phyloP scores from a whole-genome alignment of 2,113 vertebrate genomes.

The Gulo gulo region DNA sequence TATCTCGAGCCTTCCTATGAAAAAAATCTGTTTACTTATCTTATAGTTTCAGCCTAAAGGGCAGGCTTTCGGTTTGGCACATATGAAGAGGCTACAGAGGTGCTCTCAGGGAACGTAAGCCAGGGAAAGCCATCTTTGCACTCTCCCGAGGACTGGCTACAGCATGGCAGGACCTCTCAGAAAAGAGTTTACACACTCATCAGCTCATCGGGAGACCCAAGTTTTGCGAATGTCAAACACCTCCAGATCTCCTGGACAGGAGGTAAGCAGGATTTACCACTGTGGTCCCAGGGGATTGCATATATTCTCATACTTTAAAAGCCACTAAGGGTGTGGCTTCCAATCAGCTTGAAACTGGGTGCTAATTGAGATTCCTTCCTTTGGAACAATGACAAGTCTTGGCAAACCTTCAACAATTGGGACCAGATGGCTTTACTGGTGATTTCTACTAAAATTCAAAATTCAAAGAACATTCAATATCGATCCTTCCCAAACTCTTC shows the following conservation, averaged over 20 bases:
- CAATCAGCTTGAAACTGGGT: background rate
- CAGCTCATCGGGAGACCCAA: fast-evolving
- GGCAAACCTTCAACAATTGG: background rate
- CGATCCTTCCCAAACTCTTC: background rate
- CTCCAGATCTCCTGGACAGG: background rate
- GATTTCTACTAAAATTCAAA: background rate
- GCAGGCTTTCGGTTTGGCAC: background rate
- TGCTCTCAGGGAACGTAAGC: background rate
- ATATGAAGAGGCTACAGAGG: background rate
- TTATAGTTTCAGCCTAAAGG: background rate
- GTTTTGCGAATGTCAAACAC: background rate
- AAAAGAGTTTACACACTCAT: background rate
- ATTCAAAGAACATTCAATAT: background rate
- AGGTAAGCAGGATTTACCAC: background rate
- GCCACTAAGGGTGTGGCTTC: background rate
- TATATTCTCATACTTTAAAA: background rate
- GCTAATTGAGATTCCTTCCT: background rate
- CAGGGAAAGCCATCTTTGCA: background rate
- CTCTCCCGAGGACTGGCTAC: background rate
- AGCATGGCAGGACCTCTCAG: background rate
- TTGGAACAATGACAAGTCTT: background rate
- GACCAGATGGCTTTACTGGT: background rate
- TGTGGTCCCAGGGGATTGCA: background rate
- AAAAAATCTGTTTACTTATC: background rate
- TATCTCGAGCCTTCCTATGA: background rate